Evolutionary conservation across 2,888 invertebrate species (phyloP).

Genomic region (Cephus pulcher): DNA sequence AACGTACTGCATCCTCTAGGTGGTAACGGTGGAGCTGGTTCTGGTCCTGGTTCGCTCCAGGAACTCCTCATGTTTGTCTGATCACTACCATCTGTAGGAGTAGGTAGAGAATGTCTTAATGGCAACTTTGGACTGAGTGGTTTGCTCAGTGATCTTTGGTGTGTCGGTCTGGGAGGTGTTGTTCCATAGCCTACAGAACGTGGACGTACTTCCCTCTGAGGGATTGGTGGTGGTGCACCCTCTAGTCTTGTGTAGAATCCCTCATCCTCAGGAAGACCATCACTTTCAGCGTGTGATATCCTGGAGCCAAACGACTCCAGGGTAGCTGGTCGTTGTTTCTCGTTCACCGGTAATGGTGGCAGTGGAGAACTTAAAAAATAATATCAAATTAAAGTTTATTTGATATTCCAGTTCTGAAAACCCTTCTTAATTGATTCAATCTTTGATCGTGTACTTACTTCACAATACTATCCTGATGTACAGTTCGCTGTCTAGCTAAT

Average conservation of each 20-base stretch:
- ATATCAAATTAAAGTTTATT: background rate
- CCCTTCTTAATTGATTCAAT: background rate
- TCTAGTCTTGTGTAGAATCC: constrained; percentile 62
- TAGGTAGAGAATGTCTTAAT: constrained; percentile 68
- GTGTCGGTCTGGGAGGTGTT: constrained; percentile 64
- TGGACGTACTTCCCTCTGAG: constrained; percentile 71
- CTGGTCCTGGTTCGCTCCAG: constrained; percentile 70
- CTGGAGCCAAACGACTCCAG: constrained; percentile 54
- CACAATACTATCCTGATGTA: constrained; percentile 84
- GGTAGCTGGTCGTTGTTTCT: constrained; percentile 58
- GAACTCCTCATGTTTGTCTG: constrained; percentile 69
- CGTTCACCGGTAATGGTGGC: constrained; percentile 79
- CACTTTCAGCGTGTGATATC: constrained; percentile 56
- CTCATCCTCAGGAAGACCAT: constrained; percentile 58
- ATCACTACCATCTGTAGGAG: constrained; percentile 66
- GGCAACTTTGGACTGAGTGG: constrained; percentile 70
- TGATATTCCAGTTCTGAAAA: background rate
- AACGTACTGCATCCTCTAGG: constrained; percentile 80
- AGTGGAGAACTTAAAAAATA: constrained; percentile 76
- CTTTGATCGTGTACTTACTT: constrained; percentile 70
- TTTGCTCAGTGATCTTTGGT: constrained; percentile 68
- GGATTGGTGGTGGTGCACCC: constrained; percentile 70
- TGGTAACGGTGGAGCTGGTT: constrained; percentile 83
- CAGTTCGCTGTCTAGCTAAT: constrained; percentile 64
- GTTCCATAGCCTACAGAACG: constrained; percentile 71